Conservation (phyloP, 1,140 invertebrate genomes). For the Listronotus bonariensis region DNA sequence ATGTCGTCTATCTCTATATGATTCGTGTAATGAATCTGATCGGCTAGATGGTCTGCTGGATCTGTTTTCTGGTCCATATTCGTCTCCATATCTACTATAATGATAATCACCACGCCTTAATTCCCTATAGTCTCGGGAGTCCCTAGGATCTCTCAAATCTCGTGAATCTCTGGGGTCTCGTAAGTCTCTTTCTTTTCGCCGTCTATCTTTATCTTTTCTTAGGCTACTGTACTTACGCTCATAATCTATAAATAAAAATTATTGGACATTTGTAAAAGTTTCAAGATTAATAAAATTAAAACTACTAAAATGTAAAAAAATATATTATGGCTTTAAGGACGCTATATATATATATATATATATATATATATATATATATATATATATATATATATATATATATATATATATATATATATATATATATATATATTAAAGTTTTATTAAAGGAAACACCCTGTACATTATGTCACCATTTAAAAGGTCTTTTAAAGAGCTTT, state of each 20-base stretch:
- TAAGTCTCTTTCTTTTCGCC: conserved; percentile 41
- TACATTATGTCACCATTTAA: too few relatives aligned
- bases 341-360: too few relatives aligned
- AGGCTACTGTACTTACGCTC: conserved; percentile 52
- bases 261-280: too few relatives aligned
- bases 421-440: too few relatives aligned
- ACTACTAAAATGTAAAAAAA: too few relatives aligned
- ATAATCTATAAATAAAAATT: conserved; percentile 45
- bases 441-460: too few relatives aligned
- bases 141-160: conserved; percentile 44
- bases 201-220: conserved; percentile 45
- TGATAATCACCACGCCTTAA: conserved; percentile 57
- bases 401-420: too few relatives aligned
- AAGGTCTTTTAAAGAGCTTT: too few relatives aligned
- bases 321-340: too few relatives aligned
- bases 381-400: too few relatives aligned
- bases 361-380: too few relatives aligned
- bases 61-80: conserved; percentile 55
- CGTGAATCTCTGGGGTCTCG: conserved; percentile 47
- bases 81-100: conserved; percentile 57
- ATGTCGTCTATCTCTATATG: conserved; percentile 54
- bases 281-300: too few relatives aligned
- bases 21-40: conserved; percentile 59
- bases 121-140: conserved; percentile 17
- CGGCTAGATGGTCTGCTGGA: conserved; percentile 59